Evolutionary conservation across 2,888 invertebrate species (phyloP), one percentile per base, ranked within the genome.

Genomic region (Zhengitettix transpicula): DNA sequence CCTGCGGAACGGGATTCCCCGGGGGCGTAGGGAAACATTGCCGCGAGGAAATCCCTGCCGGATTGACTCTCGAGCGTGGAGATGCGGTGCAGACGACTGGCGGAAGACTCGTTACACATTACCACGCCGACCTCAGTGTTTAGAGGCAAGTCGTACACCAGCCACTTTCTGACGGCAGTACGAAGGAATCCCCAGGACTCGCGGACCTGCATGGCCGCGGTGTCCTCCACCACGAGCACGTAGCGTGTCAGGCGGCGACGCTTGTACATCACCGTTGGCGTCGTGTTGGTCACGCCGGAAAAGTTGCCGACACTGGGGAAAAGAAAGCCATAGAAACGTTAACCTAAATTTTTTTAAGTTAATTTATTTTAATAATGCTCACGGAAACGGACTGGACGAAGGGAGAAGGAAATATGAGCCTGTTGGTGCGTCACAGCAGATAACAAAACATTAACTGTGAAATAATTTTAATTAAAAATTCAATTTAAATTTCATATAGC

Each of bases 111-210:
- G 63, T 75, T 75, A 1, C 74, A 72, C 52, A 78, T 66, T 1
- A 79, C 74, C 62, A 80, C 67, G 7, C 64, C 79, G 1, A 79
- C 72, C 69, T 79, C 80, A 0, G 75, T 75, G 64, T 77, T 77
- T 28, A 70, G 69, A 1, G 75, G 77, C 16, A 82, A 69, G 67
- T 81, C 78, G 61, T 78, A 77, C 41, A 77, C 71, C 5, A 79
- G 77, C 76, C 81, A 79, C 67, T 81, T 80, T 51, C 80, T 73
- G 60, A 81, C 74, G 0, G 82, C 81, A 61, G 75, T 71, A 16
- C 53, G 53, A 58, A 82, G 70, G 67, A 79, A 81, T 59, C 73
- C 77, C 80, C 81, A 82, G 1, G 80, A 79, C 68, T 81, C 80
- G 65, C 73, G 66, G n/a, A 77, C 70, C 62, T 76, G 69, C 76